phyloP scores from a whole-genome alignment of 2,888 invertebrate genomes.

The Urechis unicinctus region DNA sequence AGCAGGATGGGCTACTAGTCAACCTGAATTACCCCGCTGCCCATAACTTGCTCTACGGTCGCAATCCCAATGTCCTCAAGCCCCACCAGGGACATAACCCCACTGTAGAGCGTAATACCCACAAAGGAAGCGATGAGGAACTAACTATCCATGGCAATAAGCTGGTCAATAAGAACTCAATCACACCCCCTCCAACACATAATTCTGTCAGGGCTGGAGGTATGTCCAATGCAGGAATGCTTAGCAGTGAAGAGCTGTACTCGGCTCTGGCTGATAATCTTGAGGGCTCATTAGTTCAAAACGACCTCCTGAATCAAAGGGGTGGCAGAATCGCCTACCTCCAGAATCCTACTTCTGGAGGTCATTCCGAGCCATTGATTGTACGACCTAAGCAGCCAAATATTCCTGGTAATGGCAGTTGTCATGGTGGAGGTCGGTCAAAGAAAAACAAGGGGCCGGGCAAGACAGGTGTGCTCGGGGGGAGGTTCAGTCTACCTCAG shows the following conservation, averaged over 20 bases:
- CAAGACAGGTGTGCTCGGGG: neutral
- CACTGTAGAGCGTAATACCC: conserved; percentile 71
- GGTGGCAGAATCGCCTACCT: no score
- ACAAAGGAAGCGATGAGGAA: conserved; percentile 55
- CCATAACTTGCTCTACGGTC: conserved; percentile 34
- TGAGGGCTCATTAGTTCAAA: conserved; percentile 50
- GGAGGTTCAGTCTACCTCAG: neutral
- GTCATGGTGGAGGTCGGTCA: neutral
- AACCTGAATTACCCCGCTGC: conserved; percentile 18
- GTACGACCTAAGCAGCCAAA: conserved; percentile 49
- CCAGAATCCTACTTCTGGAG: neutral
- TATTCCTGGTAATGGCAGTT: conserved; percentile 33
- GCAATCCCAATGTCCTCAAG: conserved; percentile 55
- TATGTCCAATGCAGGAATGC: neutral
- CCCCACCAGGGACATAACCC: conserved; percentile 81
- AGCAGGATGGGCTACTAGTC: conserved; percentile 29
- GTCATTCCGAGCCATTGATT: conserved; percentile 17
- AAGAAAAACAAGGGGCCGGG: neutral
- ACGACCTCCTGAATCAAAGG: conserved; percentile 51
- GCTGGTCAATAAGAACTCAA: conserved; percentile 30
- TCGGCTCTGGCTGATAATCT: conserved; percentile 40
- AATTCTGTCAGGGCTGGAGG: neutral
- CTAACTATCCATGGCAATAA: conserved; percentile 52
- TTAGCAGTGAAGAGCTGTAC: conserved; percentile 26
- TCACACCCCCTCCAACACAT: no score